These are phyloP conservation scores for Python bivittatus DNA, from an alignment of 2,113 vertebrate genomes.

Conservation along the genomic window DNA sequence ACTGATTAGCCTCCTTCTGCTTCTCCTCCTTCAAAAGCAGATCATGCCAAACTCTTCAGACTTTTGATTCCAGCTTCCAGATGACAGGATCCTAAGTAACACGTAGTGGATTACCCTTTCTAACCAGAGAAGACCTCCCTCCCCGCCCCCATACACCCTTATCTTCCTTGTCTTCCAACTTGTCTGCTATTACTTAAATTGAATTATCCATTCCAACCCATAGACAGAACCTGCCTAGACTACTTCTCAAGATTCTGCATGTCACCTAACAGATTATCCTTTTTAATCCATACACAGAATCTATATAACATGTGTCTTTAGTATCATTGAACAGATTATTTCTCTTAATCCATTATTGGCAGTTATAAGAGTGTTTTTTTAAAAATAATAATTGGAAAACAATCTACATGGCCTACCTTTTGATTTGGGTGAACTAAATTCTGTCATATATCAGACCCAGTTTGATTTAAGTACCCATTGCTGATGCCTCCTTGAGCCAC, in stretches of 20 bases:
- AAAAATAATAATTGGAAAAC: not conserved
- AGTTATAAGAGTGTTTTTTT: constrained; percentile 42
- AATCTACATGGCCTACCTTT: constrained; percentile 39
- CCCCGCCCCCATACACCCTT: not conserved
- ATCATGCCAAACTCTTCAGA: constrained; percentile 44
- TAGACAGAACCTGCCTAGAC: constrained; percentile 54
- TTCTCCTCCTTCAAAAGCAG: constrained; percentile 38
- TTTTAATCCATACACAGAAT: constrained; percentile 71
- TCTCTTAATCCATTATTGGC: constrained; percentile 67
- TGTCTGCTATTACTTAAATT: constrained; percentile 65
- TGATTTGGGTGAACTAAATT: constrained; percentile 32
- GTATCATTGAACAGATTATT: constrained; percentile 67
- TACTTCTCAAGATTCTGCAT: constrained; percentile 70
- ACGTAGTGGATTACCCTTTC: constrained; percentile 61
- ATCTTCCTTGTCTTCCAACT: constrained; percentile 65
- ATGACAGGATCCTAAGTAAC: constrained; percentile 61
- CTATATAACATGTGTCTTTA: constrained; percentile 68
- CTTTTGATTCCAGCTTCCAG: constrained; percentile 56
- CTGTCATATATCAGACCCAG: constrained; percentile 37
- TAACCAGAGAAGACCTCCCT: constrained; percentile 28
- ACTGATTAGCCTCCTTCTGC: constrained; percentile 37
- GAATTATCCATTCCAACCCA: constrained; percentile 69
- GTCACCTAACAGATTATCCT: constrained; percentile 70
- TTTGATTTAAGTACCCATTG: constrained; percentile 36
- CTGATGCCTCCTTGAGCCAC: not conserved